Evolutionary conservation across 2,797 vertebrate genomes (phyloP).

Genomic region (Heteromormyrus szaboi): DNA sequence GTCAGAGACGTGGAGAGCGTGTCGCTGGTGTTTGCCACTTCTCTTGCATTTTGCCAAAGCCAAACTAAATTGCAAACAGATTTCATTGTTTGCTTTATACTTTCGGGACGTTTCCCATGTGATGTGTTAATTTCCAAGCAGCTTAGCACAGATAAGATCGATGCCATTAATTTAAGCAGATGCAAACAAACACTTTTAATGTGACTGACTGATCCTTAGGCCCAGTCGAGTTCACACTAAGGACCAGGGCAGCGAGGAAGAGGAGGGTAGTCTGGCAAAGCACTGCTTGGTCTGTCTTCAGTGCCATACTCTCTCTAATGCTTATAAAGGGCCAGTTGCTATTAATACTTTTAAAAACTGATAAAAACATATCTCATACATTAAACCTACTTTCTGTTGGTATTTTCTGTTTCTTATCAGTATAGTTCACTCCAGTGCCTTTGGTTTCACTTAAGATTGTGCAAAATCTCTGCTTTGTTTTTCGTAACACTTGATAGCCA

Average conservation of each 20-base stretch:
- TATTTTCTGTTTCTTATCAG: background rate
- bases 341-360: background rate
- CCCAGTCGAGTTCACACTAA: background rate
- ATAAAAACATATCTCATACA: background rate
- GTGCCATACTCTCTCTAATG: background rate
- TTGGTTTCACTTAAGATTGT: background rate
- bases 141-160: background rate
- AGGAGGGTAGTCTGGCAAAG: background rate
- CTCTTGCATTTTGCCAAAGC: background rate
- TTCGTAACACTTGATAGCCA: background rate
- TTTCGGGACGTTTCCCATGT: constrained; percentile 18
- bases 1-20: background rate
- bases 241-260: background rate
- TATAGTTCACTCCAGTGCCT: background rate
- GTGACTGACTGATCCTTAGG: background rate
- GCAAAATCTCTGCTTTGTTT: background rate
- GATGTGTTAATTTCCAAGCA: constrained; percentile 7
- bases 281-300: background rate
- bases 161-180: background rate
- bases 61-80: constrained; percentile 9
- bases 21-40: background rate
- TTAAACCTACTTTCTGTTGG: background rate
- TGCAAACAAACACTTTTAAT: background rate
- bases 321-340: background rate
- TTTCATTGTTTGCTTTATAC: constrained; percentile 3